Conservation (phyloP, 2,797 vertebrate genomes). For the Falco berigora region DNA sequence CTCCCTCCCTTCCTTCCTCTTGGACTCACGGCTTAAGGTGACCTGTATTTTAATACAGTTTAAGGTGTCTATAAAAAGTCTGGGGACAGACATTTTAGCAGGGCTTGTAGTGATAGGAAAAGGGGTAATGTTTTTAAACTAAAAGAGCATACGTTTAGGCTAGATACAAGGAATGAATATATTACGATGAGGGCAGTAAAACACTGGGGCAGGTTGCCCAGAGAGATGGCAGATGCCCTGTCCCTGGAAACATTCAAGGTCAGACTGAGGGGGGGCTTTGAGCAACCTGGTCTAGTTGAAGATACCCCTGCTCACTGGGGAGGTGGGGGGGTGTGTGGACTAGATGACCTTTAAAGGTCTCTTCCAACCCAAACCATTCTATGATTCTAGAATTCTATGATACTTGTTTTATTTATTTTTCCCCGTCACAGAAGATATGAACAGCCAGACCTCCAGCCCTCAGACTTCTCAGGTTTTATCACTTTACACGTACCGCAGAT, state of each 20-base stretch:
- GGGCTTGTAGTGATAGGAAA: neutral
- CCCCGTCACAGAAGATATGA: neutral
- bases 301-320: no score
- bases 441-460: neutral
- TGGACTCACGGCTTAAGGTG: neutral
- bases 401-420: neutral
- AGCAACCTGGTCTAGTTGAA: neutral
- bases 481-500: neutral
- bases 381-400: neutral
- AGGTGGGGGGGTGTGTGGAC: neutral
- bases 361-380: neutral
- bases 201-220: neutral
- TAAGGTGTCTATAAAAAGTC: neutral
- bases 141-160: neutral
- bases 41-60: neutral
- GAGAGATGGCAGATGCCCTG: neutral
- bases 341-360: neutral
- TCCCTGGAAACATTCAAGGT: neutral
- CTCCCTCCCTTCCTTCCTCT: neutral
- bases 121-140: neutral
- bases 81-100: no score
- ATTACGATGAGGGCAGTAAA: rapidly evolving
- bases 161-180: neutral
- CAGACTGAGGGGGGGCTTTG: neutral
- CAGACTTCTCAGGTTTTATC: neutral